Evolutionary conservation across 2,113 vertebrate genomes (phyloP), one percentile per base, ranked within the genome.

Genomic region (Piliocolobus tephrosceles): DNA sequence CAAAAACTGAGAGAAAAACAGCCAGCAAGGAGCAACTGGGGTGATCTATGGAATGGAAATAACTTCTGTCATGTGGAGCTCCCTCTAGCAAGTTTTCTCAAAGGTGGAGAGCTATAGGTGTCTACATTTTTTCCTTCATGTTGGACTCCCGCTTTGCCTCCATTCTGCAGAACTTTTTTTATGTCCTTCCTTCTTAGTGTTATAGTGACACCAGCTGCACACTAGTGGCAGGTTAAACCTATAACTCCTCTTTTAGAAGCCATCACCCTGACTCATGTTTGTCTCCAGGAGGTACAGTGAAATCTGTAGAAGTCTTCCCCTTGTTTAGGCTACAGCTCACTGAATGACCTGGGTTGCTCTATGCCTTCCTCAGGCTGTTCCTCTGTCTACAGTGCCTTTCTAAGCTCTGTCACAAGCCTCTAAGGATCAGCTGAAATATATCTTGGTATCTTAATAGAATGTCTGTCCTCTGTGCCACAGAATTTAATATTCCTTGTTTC

Each of bases 401-500:
- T 38, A 2, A 84, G n/a, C 80, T 91, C 61, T 75, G 83, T 45
- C 40, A 79, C 6, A 79, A 11, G 23, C 16, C 43, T 55, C 85
- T 16, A 43, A 57, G 35, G 55, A 32, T 13, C 6, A 52, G 45
- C 30, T 96, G 30, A 73, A 72, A 75, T 18, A 64, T 55, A 27
- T 76, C n/a, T 78, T 11, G 66, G 38, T 84, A 32, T 76, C 84
- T 95, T 84, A 90, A 43, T 0, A 80, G 40, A n/a, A 85, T 83
- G 43, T 88, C 55, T 89, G 61, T 94, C 61, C n/a, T 87, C n/a
- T 2, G 18, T 47, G 66, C 20, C 45, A 57, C 12, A 94, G 47
- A 97, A 84, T 47, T 78, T 30, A 87, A 70, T 40, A 68, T 91
- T 89, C 43, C 47, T n/a, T 92, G 30, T 83, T 86, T 91, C 96